A percentile compares a stretch with the other conserved stretches of the same genome.
Conservation (phyloP, 2,113 vertebrate genomes). For the Oncorhynchus clarkii region DNA sequence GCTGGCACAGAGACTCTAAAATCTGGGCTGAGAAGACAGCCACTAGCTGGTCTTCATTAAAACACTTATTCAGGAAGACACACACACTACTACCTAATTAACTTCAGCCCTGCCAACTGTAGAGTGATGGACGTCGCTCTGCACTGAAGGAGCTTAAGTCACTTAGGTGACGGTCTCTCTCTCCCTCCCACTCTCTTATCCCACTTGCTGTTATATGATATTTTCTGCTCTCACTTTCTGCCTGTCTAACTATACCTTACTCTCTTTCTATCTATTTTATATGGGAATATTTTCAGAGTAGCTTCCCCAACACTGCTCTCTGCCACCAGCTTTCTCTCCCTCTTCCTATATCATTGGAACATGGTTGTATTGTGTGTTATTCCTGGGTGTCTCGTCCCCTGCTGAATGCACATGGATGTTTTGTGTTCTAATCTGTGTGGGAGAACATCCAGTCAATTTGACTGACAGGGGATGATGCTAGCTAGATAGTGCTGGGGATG, state of each 20-base stretch:
- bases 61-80: constrained; percentile 26
- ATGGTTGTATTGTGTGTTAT: background rate
- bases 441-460: background rate
- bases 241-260: no score
- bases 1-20: constrained; percentile 1
- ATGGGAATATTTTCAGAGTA: no score
- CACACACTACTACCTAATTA: constrained; percentile 41
- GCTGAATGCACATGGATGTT: background rate
- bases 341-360: background rate
- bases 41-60: constrained; percentile 30
- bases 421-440: background rate
- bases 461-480: no score
- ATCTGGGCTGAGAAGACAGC: background rate
- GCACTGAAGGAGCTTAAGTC: constrained; percentile 23
- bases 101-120: constrained; percentile 33
- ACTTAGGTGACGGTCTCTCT: background rate
- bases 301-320: no score
- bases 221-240: background rate
- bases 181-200: background rate
- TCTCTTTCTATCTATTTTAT: no score
- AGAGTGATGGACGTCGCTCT: constrained; percentile 27
- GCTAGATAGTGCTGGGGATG: background rate
- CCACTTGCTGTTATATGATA: background rate
- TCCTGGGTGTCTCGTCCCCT: background rate
- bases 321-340: background rate